Conservation (phyloP, 1,140 invertebrate species). For the Pissodes strobi region DNA sequence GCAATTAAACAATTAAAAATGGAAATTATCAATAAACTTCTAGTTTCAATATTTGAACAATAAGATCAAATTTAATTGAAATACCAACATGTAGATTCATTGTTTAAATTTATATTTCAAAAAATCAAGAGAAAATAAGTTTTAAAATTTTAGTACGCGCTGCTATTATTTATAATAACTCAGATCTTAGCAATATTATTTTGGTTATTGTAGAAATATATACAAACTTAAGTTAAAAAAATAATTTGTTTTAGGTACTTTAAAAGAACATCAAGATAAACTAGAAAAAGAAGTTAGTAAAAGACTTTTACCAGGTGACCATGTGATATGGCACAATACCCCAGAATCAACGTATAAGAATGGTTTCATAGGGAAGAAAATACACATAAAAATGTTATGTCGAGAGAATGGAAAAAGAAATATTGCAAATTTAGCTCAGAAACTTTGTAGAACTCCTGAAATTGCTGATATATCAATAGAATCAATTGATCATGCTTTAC, state of each 20-base stretch:
- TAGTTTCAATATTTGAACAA: too few relatives aligned
- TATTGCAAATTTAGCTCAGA: slow-evolving; percentile 58
- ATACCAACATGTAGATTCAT: too few relatives aligned
- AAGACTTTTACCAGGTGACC: slow-evolving; percentile 56
- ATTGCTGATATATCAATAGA: slow-evolving; percentile 56
- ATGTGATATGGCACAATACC: slow-evolving; percentile 63
- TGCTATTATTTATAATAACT: too few relatives aligned
- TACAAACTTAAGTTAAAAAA: too few relatives aligned
- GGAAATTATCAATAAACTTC: too few relatives aligned
- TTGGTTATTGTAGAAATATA: too few relatives aligned
- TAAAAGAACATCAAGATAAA: slow-evolving; percentile 62
- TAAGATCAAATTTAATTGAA: too few relatives aligned
- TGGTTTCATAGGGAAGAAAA: slow-evolving; percentile 57
- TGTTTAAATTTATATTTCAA: too few relatives aligned
- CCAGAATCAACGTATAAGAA: slow-evolving; percentile 61
- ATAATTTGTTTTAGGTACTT: slow-evolving; percentile 57
- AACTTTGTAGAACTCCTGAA: slow-evolving; percentile 48
- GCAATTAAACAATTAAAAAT: too few relatives aligned
- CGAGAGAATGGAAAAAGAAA: slow-evolving; percentile 61
- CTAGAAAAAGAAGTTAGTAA: slow-evolving; percentile 61
- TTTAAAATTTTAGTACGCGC: too few relatives aligned
- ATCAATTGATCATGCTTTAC: slow-evolving; percentile 59
- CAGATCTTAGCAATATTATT: not conserved
- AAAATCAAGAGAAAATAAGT: too few relatives aligned
- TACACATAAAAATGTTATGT: slow-evolving; percentile 58